A percentile compares a stretch with the other conserved stretches of the same genome.
Conservation (phyloP, 2,888 invertebrate genomes). For the Tenthredo amoena region DNA sequence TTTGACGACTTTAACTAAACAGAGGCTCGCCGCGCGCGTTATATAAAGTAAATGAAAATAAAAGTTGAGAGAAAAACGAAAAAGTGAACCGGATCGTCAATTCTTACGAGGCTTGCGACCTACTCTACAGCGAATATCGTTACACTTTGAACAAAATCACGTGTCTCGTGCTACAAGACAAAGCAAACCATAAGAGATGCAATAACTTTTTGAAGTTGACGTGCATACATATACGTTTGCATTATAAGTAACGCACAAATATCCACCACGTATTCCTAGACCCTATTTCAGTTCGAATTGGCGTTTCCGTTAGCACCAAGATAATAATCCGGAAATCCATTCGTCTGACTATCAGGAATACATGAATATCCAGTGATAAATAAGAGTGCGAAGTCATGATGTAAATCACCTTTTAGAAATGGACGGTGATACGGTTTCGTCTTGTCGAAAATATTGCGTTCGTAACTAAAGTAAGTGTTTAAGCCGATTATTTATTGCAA, state of each 20-base stretch:
- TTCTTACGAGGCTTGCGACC: not conserved
- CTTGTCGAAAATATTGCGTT: not conserved
- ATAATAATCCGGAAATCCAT: not conserved
- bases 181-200: not conserved
- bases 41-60: conserved; percentile 34
- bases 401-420: not conserved
- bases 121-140: not conserved
- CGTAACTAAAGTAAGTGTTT: not conserved
- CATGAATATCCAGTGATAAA: not conserved
- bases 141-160: conserved; percentile 12
- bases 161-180: not conserved
- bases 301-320: conserved; percentile 3
- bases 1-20: conserved; percentile 15
- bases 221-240: conserved; percentile 34
- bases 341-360: not conserved
- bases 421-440: not conserved
- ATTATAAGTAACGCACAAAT: conserved; percentile 12
- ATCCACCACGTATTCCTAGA: not conserved
- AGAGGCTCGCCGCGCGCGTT: conserved; percentile 3
- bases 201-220: not conserved
- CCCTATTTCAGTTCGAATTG: not conserved
- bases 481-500: not conserved
- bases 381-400: not conserved
- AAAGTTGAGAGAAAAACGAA: conserved; percentile 1
- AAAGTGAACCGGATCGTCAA: not conserved